phyloP scores from a whole-genome alignment of 2,797 vertebrate species.

The Enteromius afrohamiltoni region DNA sequence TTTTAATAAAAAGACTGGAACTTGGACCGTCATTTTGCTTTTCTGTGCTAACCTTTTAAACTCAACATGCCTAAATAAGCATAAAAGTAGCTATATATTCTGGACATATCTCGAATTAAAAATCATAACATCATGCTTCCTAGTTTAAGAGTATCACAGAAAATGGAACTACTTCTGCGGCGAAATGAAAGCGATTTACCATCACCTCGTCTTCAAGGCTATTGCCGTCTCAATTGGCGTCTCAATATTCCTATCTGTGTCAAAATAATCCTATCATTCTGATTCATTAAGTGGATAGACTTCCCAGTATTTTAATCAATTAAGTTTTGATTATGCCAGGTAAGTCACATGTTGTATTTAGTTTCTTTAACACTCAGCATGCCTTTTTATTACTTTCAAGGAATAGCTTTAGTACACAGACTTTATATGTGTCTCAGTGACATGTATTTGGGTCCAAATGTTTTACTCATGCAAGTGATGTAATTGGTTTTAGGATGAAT shows the following conservation, averaged over 20 bases:
- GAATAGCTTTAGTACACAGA: neutral
- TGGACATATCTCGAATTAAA: neutral
- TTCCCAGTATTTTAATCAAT: neutral
- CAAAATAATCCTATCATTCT: neutral
- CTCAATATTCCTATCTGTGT: neutral
- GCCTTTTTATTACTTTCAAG: neutral
- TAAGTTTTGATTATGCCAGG: conserved; percentile 11
- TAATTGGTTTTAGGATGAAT: neutral
- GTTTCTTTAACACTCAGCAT: conserved; percentile 10
- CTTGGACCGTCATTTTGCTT: conserved; percentile 40
- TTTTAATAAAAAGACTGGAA: conserved; percentile 43
- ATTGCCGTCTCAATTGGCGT: neutral
- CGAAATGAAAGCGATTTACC: neutral
- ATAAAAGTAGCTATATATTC: neutral
- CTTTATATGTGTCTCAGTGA: neutral
- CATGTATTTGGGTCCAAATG: neutral
- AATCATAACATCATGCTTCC: neutral
- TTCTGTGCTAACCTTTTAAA: conserved; percentile 20
- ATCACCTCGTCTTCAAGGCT: neutral
- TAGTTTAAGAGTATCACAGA: neutral
- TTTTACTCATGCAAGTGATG: neutral
- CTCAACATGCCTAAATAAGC: neutral
- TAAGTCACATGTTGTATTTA: conserved; percentile 17
- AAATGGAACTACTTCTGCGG: neutral
- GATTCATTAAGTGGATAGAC: neutral